Evolutionary conservation across 2,797 vertebrate species (phyloP), one percentile per base, ranked within the genome.

Genomic region (Choloepus didactylus): DNA sequence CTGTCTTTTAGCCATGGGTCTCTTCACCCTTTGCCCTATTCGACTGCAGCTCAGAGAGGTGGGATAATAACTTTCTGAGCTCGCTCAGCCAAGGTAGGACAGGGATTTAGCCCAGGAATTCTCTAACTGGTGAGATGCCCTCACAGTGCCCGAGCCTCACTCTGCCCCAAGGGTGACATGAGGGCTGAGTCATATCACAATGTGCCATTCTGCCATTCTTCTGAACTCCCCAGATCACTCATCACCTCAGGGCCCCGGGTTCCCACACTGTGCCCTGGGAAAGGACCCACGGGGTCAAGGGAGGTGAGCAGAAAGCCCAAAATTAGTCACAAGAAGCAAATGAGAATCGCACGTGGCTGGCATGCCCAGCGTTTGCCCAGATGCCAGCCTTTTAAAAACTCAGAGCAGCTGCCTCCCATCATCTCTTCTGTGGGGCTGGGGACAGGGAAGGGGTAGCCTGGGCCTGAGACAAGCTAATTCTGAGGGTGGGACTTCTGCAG

Each of bases 141-240:
- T 35, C 23, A 16, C 25, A 10, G 38, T 7, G 62, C 38, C 23
- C 19, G n/a, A 8, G 7, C 59, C 62, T 67, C 12, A 0, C 11
- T 56, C 6, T 60, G 56, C 49, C 66, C 70, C n/a, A 44, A 2
- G 79, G 15, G 6, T 10, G 81, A 15, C 2, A 5, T 0, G 16
- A 80, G n/a, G 62, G 18, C 59, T 95, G 96, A 97, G 89, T 96
- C 97, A 95, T 80, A 51, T 35, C 95, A 15, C 56, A 73, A 62
- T 41, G 62, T 3, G 2, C 35, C 23, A 15, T 77, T 23, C 67
- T 96, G 94, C 95, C 97, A 97, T 18, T 38, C 59, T 73, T 29
- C 46, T 95, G 95, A 95, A 92, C 93, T 97, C 95, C 25, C 54
- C 70, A 92, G 41, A 97, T 97, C 96, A 97, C 94, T 97, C 96